Conservation (phyloP, 2,797 vertebrate genomes). For the Zenarchopterus dispar region DNA sequence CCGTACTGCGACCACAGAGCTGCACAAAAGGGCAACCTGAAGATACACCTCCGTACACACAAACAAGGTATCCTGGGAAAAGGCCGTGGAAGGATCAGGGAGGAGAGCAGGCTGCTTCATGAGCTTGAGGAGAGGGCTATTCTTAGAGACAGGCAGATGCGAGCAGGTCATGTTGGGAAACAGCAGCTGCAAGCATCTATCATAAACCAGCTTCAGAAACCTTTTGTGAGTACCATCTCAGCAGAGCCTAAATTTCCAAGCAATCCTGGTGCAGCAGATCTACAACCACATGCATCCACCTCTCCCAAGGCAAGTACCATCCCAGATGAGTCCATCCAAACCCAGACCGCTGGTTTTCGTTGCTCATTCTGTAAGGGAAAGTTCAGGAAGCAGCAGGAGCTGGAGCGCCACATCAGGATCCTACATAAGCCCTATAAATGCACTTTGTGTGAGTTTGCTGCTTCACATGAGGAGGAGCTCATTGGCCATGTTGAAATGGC, state of each 20-base stretch:
- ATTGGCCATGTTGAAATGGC: conserved; percentile 96
- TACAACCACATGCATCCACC: conserved; percentile 81
- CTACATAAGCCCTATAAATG: conserved; percentile 99
- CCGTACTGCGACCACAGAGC: conserved; percentile 98
- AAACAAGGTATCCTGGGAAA: conserved; percentile 97
- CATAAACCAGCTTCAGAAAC: conserved; percentile 72
- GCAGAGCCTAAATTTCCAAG: conserved; percentile 54
- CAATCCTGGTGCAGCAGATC: conserved; percentile 80
- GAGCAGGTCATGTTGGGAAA: conserved; percentile 75
- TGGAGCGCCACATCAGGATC: conserved; percentile 97
- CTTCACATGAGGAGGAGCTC: conserved; percentile 97
- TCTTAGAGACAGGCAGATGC: conserved; percentile 93
- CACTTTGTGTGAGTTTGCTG: conserved; percentile 97
- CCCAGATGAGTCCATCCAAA: conserved; percentile 83
- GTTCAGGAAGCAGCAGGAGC: conserved; percentile 96
- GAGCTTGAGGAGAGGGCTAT: conserved; percentile 98
- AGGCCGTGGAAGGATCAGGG: conserved; percentile 93
- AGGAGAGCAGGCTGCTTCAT: conserved; percentile 95
- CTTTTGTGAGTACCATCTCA: conserved; percentile 75
- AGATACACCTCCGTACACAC: conserved; percentile 98
- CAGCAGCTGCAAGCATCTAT: conserved; percentile 78
- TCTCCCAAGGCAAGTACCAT: conserved; percentile 84
- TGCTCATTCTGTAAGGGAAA: conserved; percentile 99
- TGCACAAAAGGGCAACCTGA: conserved; percentile 98
- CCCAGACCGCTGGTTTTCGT: conserved; percentile 88